Evolutionary conservation across 2,888 invertebrate genomes (phyloP), one percentile per base, ranked within the genome.

Genomic region (Monochamus alternatus): DNA sequence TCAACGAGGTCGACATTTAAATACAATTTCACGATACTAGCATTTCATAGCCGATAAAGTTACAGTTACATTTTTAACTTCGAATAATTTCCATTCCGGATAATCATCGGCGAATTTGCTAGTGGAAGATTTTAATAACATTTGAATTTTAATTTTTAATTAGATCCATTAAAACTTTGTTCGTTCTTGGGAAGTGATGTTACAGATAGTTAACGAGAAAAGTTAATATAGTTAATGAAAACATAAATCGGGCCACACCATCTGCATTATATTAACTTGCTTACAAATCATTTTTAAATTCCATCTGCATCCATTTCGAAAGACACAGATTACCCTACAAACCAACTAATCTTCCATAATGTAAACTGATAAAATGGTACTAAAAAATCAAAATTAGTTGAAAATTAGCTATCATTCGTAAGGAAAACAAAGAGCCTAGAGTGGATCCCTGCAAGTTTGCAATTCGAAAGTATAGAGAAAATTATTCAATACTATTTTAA

Each of bases 121-220:
- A 52, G 31, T 12, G 43, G 10, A 10, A 43, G 31, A 52, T 66
- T 44, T 65, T 65, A 65, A n/a, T 51, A 65, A 30, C 31, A 66
- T 52, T 66, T 52, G n/a, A 66, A 66, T 66, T 66, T 66, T 52
- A 66, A 66, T 66, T 66, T 66, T 47, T 66, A 66, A 66, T 51
- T 38, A 52, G 52, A 52, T 31, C 66, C 66, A 66, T 66, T 66
- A 66, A 66, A 66, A 66, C 51, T 66, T 66, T 66, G 3, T 52
- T 52, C 66, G 12, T 66, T 52, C 52, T 52, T 5, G 31, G 66
- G 51, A 51, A 70, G 70, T 62, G 60, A 31, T 47, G 47, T 22
- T 72, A 47, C 60, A 62, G 63, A 72, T 72, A 72, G 51, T 64
- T 72, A 72, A 72, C 72, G 72, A 72, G 72, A 62, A 72, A 72